These are phyloP conservation scores for Gracilinanus agilis DNA, from an alignment of 2,113 vertebrate species.

Conservation along the genomic window DNA sequence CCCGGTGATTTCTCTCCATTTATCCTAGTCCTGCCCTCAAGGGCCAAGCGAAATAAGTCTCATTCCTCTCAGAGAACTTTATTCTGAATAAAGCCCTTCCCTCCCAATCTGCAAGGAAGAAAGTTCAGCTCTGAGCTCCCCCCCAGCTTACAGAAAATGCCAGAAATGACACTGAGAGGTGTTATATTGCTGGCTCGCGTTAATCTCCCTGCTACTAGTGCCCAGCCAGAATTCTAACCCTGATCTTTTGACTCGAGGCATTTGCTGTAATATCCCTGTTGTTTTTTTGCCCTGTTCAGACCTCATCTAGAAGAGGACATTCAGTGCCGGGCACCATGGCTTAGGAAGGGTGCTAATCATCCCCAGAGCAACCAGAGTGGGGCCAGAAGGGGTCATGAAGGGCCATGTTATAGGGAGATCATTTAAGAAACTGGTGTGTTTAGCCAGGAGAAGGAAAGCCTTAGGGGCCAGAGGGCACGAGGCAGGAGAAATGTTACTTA, in stretches of 20 bases:
- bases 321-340: neutral
- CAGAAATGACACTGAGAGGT: neutral
- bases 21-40: neutral
- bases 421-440: neutral
- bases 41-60: neutral
- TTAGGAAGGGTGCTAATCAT: neutral
- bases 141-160: neutral
- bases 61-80: neutral
- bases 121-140: neutral
- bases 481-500: neutral
- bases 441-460: neutral
- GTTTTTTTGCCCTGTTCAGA: neutral
- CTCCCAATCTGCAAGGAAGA: neutral
- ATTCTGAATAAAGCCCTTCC: neutral
- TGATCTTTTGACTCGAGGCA: neutral
- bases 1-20: neutral
- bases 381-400: neutral
- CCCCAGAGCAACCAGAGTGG: neutral
- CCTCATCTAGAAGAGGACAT: neutral
- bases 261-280: neutral
- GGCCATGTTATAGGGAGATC: neutral
- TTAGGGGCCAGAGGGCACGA: neutral
- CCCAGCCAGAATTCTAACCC: neutral
- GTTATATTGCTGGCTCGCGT: neutral
- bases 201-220: neutral